These are phyloP conservation scores for Microcebus jonahi DNA, from an alignment of 2,113 vertebrate genomes.

Conservation along the genomic window DNA sequence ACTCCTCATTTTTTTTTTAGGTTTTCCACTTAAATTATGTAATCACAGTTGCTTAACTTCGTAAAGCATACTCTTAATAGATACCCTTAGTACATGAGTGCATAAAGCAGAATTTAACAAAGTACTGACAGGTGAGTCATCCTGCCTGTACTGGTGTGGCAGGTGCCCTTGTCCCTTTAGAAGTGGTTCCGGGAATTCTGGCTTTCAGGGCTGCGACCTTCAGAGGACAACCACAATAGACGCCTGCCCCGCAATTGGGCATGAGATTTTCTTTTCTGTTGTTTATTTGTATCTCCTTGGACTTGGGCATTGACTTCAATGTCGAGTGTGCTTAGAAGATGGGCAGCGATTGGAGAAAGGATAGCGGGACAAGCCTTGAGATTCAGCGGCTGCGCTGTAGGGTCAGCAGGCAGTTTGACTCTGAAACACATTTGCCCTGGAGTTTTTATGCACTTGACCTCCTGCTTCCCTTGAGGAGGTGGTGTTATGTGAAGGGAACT, in stretches of 20 bases:
- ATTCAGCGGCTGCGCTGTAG: rapidly evolving
- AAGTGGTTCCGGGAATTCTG: rapidly evolving
- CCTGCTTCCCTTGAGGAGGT: background rate
- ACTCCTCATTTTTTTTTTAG: background rate
- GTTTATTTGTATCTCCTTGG: background rate
- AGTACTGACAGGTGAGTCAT: background rate
- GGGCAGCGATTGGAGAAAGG: background rate
- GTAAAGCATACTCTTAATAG: background rate
- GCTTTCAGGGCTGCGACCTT: background rate
- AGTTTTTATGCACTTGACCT: background rate
- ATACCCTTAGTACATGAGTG: rapidly evolving
- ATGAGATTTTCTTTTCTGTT: background rate
- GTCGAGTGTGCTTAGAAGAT: background rate
- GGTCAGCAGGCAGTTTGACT: background rate
- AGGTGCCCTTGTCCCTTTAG: rapidly evolving
- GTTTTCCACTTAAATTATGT: background rate
- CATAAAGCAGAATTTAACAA: background rate
- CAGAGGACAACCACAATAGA: background rate
- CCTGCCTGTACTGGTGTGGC: rapidly evolving
- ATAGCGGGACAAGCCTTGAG: background rate
- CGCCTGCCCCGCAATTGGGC: background rate
- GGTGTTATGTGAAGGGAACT: background rate
- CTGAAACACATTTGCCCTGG: background rate
- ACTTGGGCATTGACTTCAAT: too few relatives aligned
- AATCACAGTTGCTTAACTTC: background rate